Evolutionary conservation across 2,797 vertebrate genomes (phyloP).

Genomic region (Halcyon badia): DNA sequence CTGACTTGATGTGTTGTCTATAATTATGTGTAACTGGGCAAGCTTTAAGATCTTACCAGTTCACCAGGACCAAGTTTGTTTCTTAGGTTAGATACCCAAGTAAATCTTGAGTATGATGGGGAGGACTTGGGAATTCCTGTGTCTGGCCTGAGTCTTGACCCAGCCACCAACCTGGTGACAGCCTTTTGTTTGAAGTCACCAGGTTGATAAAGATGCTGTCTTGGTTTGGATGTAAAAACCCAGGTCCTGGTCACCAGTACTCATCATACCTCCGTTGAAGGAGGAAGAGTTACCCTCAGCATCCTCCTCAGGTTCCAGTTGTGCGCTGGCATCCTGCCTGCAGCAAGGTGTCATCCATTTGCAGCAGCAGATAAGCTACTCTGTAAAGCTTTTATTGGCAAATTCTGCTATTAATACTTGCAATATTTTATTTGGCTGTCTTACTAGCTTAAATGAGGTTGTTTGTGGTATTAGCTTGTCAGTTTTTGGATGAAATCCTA

Average conservation of each 20-base stretch:
- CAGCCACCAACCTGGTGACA: not conserved
- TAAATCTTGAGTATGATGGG: not conserved
- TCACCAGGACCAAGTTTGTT: not conserved
- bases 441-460: not conserved
- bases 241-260: not conserved
- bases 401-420: not conserved
- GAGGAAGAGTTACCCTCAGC: not conserved
- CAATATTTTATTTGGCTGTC: not conserved
- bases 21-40: not conserved
- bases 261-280: not conserved
- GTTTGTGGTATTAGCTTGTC: not conserved
- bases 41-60: not conserved
- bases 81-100: not conserved
- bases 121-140: rapidly evolving
- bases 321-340: not conserved
- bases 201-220: not conserved
- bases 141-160: not conserved
- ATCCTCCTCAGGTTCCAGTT: not conserved
- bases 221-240: not conserved
- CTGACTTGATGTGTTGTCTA: not conserved
- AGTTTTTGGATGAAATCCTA: conserved; percentile 10
- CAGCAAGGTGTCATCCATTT: not conserved
- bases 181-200: not conserved
- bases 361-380: not conserved
- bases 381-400: not conserved